These are phyloP conservation scores for Platysternon megacephalum DNA, from an alignment of 2,113 vertebrate species.

Conservation along the genomic window DNA sequence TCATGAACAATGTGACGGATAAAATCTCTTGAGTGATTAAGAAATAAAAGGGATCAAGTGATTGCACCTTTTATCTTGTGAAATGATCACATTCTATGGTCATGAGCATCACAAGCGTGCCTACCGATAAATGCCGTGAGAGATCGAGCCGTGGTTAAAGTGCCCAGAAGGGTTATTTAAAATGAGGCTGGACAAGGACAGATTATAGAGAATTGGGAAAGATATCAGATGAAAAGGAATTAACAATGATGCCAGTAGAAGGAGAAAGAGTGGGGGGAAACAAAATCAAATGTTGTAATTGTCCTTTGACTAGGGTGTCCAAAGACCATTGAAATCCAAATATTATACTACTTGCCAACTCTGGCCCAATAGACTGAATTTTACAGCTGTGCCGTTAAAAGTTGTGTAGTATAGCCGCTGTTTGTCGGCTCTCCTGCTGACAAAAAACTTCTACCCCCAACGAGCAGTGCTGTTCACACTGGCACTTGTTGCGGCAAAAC, in stretches of 20 bases:
- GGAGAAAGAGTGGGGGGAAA: background rate
- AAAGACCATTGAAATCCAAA: background rate
- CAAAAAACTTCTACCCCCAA: too few species aligned
- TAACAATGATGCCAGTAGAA: background rate
- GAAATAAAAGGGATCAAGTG: constrained; percentile 33
- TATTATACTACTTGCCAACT: background rate
- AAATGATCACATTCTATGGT: constrained; percentile 26
- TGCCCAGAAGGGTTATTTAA: constrained; percentile 19
- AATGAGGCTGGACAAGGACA: constrained; percentile 8
- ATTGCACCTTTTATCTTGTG: constrained; percentile 55
- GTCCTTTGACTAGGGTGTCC: background rate
- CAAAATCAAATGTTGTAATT: background rate
- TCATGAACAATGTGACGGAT: background rate
- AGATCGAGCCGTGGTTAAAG: constrained; percentile 1
- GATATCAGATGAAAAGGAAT: constrained; percentile 11
- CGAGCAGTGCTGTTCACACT: too few species aligned
- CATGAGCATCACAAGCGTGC: background rate
- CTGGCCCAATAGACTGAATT: background rate
- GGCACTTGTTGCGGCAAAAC: too few species aligned
- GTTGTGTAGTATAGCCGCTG: too few species aligned
- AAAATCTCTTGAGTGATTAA: constrained; percentile 33
- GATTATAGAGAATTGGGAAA: constrained; percentile 14
- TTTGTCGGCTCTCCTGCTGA: too few species aligned
- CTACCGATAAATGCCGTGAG: constrained; percentile 19
- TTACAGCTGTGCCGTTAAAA: background rate